These are phyloP conservation scores for Paragorgia papillata DNA, from an alignment of 92 coral and sea anemone species.

Conservation along the genomic window DNA sequence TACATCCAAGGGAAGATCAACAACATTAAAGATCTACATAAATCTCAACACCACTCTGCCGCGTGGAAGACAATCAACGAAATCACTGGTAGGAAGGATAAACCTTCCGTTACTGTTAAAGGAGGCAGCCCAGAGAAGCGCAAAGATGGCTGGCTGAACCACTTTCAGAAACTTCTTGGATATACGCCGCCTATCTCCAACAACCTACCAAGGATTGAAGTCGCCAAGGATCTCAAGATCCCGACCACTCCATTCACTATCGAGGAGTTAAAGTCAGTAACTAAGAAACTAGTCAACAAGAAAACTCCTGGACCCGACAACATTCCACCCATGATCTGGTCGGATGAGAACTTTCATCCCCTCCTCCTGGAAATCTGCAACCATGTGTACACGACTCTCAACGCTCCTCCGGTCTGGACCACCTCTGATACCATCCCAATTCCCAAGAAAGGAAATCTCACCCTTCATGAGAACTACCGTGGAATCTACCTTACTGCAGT, in stretches of 20 bases:
- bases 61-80: slow-evolving; percentile 26
- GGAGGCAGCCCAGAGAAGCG: slow-evolving; percentile 16
- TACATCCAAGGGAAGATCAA: slow-evolving; percentile 32
- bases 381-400: neutral
- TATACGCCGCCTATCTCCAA: neutral
- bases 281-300: neutral
- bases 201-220: neutral
- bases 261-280: slow-evolving; percentile 7
- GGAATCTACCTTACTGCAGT: slow-evolving; percentile 7
- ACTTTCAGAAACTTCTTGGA: slow-evolving; percentile 30
- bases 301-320: slow-evolving; percentile 31
- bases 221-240: slow-evolving; percentile 17
- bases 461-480: slow-evolving; percentile 4
- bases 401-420: neutral
- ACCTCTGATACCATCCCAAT: neutral
- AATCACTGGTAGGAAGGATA: slow-evolving; percentile 1
- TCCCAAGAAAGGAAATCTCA: slow-evolving; percentile 34
- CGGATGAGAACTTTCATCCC: slow-evolving; percentile 6
- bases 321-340: slow-evolving; percentile 34
- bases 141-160: slow-evolving; percentile 2
- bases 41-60: slow-evolving; percentile 6
- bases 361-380: slow-evolving; percentile 23
- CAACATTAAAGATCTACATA: slow-evolving; percentile 10
- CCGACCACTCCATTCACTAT: slow-evolving; percentile 6
- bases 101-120: slow-evolving; percentile 12